Evolutionary conservation across 2,113 vertebrate species (phyloP), one percentile per base, ranked within the genome.

Genomic region (Circaetus cinerascens): DNA sequence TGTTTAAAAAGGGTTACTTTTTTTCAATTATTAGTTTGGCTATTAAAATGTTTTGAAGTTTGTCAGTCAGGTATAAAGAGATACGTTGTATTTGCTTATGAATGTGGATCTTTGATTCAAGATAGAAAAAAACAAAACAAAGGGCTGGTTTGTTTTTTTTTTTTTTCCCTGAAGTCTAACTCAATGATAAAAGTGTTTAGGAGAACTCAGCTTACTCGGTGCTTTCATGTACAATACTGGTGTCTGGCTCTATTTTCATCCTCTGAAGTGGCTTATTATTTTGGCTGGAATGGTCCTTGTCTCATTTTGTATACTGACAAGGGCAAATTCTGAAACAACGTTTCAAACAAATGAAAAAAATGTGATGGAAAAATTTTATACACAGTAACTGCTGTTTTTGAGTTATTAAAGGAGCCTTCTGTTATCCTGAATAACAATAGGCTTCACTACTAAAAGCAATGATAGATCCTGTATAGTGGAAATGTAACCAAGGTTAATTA

Each of bases 401-500:
- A 85, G 25, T 62, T 73, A 60, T 67, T 76, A 71, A 68, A 79
- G 48, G 72, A 91, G 41, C 71, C 40, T 84, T 94, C 51, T 94
- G 20, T 78, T 90, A 66, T 92, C 77, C 59, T 95, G 84, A 94
- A 64, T 69, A 91, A 51, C 40, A 95, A 19, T 56, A 56, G 25
- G 17, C 38, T 94, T 95, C 30, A 16, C 79, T 78, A 25, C 40
- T 78, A 81, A 56, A 88, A 81, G 12, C 63, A 90, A 12, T 86
- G 41, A 57, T 46, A 85, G 85, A 17, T 40, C 55, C 46, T 67
- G 5, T 21, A 4, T 17, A 90, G 78, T 84, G 34, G 45, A 84
- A 94, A 85, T 41, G 69, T 63, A 97, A 68, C 34, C 1, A 43
- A 95, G 38, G 76, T 60, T 96, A 97, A 93, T 96, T 94, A 80